Conservation (phyloP, 2,888 invertebrate species). For the Meghimatium bilineatum region DNA sequence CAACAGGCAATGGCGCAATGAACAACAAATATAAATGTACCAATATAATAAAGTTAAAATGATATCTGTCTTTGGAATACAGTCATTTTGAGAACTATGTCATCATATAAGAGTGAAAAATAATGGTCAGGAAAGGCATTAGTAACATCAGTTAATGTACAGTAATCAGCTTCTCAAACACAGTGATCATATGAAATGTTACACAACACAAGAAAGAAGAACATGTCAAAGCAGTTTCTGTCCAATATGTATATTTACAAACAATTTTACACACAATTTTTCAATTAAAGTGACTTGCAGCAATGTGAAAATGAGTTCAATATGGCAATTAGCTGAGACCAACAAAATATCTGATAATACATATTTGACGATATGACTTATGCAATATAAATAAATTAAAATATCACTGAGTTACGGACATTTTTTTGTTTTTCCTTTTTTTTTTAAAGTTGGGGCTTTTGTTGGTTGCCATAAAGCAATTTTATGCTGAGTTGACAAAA, state of each 20-base stretch:
- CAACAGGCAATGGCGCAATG: constrained; percentile 38
- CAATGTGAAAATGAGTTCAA: constrained; percentile 1
- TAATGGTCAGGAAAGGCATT: constrained; percentile 31
- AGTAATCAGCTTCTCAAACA: constrained; percentile 12
- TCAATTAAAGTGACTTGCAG: constrained; percentile 28
- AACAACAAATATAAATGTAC: constrained; percentile 28
- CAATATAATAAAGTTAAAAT: background rate
- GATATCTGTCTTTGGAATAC: constrained; percentile 46
- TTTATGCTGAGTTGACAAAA: background rate
- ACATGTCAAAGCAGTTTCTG: constrained; percentile 35
- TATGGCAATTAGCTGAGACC: constrained; percentile 47
- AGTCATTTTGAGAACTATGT: constrained; percentile 16
- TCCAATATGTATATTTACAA: background rate
- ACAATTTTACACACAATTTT: constrained; percentile 2
- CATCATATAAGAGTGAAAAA: background rate
- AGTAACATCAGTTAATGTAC: constrained; percentile 9
- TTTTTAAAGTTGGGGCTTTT: background rate
- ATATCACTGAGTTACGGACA: constrained; percentile 26
- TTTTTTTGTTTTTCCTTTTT: too few relatives aligned
- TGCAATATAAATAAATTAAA: constrained; percentile 38
- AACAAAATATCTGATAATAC: background rate
- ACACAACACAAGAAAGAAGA: background rate
- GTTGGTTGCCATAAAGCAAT: background rate
- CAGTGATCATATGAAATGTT: constrained; percentile 37
- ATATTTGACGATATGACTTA: constrained; percentile 38